These are phyloP conservation scores for Esperia sulphurella DNA, from an alignment of 2,888 invertebrate species.

Conservation along the genomic window DNA sequence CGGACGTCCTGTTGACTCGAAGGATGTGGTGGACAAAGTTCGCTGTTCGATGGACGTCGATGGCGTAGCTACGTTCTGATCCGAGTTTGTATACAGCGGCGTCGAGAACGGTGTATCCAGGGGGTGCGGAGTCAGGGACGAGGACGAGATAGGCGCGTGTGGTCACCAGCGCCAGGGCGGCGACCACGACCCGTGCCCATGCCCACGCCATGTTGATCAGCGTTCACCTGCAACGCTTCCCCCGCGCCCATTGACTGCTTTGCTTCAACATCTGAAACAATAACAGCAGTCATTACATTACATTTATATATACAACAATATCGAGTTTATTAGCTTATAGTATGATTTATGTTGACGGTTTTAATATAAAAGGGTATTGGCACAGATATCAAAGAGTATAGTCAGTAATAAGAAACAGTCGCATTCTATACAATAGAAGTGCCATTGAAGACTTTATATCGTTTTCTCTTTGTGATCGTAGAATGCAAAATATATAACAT, in stretches of 20 bases:
- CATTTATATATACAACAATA: too few relatives aligned
- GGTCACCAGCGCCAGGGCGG: conserved; percentile 45
- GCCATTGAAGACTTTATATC: too few relatives aligned
- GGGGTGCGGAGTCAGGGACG: conserved; percentile 78
- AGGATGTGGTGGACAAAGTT: conserved; percentile 89
- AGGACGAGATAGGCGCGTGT: conserved; percentile 77
- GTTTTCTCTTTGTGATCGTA: too few relatives aligned
- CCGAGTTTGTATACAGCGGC: conserved; percentile 89
- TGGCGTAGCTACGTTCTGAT: conserved; percentile 87
- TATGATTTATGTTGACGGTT: too few relatives aligned
- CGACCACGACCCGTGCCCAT: conserved; percentile 47
- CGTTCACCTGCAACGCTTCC: conserved; percentile 67
- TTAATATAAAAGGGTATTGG: too few relatives aligned
- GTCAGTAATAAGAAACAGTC: too few relatives aligned
- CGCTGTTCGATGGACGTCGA: conserved; percentile 89
- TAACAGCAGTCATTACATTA: background rate
- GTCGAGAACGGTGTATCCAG: conserved; percentile 86
- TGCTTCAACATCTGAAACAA: conserved; percentile 56
- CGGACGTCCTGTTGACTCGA: conserved; percentile 85
- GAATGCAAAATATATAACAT: too few relatives aligned
- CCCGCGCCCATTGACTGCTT: conserved; percentile 50
- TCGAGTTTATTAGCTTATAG: too few relatives aligned
- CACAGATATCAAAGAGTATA: too few relatives aligned
- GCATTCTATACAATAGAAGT: too few relatives aligned
- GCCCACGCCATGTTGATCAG: conserved; percentile 26